Evolutionary conservation across 2,113 vertebrate genomes (phyloP).

Genomic region (Eleginops maclovinus): DNA sequence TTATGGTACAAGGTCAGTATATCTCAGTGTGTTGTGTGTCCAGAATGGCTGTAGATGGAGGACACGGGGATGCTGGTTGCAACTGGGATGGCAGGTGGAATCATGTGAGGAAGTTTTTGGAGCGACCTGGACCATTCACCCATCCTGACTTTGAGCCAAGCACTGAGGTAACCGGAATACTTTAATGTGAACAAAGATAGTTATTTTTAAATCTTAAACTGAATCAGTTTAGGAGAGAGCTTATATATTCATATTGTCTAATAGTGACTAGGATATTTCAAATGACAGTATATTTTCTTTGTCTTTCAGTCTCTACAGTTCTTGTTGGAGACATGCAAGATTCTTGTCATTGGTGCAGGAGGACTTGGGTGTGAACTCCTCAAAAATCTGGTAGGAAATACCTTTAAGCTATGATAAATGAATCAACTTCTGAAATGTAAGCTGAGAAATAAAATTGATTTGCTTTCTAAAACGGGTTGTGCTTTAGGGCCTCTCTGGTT

Average conservation of each 20-base stretch:
- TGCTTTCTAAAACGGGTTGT: conserved; percentile 22
- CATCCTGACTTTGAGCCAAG: conserved; percentile 99
- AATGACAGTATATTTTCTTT: neutral
- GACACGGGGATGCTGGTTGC: conserved; percentile 89
- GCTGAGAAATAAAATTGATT: neutral
- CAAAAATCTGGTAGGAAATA: conserved; percentile 91
- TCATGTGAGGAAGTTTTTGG: conserved; percentile 97
- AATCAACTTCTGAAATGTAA: neutral
- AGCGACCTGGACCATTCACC: conserved; percentile 96
- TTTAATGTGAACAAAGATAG: neutral
- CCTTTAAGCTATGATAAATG: neutral
- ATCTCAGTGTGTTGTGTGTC: conserved; percentile 83
- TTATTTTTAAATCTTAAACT: neutral
- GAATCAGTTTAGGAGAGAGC: neutral
- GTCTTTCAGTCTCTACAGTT: conserved; percentile 90
- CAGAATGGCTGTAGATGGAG: conserved; percentile 98
- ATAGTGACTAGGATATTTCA: neutral
- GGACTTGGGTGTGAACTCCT: conserved; percentile 97
- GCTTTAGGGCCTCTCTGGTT: conserved; percentile 92
- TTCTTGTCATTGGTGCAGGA: conserved; percentile 95
- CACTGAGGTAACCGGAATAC: conserved; percentile 88
- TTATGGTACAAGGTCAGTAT: conserved; percentile 21
- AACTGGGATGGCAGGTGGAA: conserved; percentile 98
- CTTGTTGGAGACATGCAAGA: conserved; percentile 94
- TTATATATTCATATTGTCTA: neutral